These are phyloP conservation scores for Cyprinodon diabolis DNA, from an alignment of 2,797 vertebrate genomes.

Conservation along the genomic window DNA sequence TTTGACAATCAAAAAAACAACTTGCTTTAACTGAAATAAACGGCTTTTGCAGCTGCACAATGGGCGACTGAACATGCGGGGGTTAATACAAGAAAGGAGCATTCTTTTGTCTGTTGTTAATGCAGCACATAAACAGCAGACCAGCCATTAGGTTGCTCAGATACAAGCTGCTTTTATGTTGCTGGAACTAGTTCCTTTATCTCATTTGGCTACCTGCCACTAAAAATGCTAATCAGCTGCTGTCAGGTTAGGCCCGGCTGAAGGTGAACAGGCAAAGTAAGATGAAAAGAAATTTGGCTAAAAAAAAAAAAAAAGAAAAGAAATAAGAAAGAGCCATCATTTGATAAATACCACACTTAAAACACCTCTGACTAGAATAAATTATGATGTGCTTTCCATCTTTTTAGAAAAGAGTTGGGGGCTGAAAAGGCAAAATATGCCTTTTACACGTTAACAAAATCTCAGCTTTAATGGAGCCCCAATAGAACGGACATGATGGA, in stretches of 20 bases:
- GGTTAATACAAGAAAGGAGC: conserved; percentile 57
- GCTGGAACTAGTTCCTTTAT: conserved; percentile 36
- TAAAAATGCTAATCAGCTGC: conserved; percentile 47
- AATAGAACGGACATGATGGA: conserved; percentile 20
- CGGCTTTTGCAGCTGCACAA: conserved; percentile 44
- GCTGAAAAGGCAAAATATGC: conserved; percentile 55
- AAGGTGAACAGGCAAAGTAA: conserved; percentile 50
- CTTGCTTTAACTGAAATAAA: conserved; percentile 56
- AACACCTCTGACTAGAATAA: conserved; percentile 45
- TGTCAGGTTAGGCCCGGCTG: conserved; percentile 30
- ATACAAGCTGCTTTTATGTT: conserved; percentile 30
- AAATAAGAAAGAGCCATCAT: conserved; percentile 22
- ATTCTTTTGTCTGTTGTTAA: conserved; percentile 59
- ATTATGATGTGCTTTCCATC: conserved; percentile 34
- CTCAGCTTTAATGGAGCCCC: conserved; percentile 54
- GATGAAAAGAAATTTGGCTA: conserved; percentile 41
- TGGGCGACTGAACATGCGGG: conserved; percentile 50
- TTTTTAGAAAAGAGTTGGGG: conserved; percentile 38
- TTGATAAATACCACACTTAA: conserved; percentile 66
- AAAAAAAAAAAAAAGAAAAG: conserved; percentile 31
- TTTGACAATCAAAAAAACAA: conserved; percentile 22
- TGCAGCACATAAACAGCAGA: conserved; percentile 50
- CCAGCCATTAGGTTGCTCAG: conserved; percentile 48
- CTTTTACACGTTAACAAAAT: conserved; percentile 67
- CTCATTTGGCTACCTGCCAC: conserved; percentile 55